Conservation (phyloP, 1,140 invertebrate species). For the Trichoplusia ni region DNA sequence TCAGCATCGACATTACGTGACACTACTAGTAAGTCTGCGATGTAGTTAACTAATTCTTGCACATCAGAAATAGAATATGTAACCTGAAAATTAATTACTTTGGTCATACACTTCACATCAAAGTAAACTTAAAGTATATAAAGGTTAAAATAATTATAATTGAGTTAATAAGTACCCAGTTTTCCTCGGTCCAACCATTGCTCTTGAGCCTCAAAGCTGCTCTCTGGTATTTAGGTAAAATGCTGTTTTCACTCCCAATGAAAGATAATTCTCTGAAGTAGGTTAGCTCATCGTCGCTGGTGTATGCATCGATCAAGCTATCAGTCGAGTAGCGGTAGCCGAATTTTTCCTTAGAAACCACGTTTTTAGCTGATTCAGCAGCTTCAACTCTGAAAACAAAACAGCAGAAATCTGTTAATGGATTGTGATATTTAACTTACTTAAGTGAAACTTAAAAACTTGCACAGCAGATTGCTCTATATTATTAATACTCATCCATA, state of each 20-base stretch:
- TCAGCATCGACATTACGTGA: constrained; percentile 38
- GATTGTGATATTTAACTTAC: background rate
- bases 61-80: constrained; percentile 78
- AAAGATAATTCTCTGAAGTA: constrained; percentile 64
- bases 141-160: no score
- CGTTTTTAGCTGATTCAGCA: constrained; percentile 79
- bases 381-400: constrained; percentile 74
- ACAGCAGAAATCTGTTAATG: no score
- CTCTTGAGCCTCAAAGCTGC: constrained; percentile 61
- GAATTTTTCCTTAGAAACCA: constrained; percentile 82
- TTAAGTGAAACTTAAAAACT: no score
- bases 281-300: constrained; percentile 72
- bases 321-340: constrained; percentile 80
- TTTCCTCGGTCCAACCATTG: constrained; percentile 75
- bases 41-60: constrained; percentile 70
- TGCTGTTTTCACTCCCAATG: constrained; percentile 83
- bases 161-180: constrained; percentile 48
- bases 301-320: constrained; percentile 64
- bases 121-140: no score
- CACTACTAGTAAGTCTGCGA: constrained; percentile 55
- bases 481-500: no score
- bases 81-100: constrained; percentile 46
- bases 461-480: no score
- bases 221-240: constrained; percentile 78
- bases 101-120: background rate